Percentiles rank a stretch among this genome's conserved stretches.
Conservation (phyloP, 1,140 invertebrate genomes). For the Aphelenchoides fujianensis region DNA sequence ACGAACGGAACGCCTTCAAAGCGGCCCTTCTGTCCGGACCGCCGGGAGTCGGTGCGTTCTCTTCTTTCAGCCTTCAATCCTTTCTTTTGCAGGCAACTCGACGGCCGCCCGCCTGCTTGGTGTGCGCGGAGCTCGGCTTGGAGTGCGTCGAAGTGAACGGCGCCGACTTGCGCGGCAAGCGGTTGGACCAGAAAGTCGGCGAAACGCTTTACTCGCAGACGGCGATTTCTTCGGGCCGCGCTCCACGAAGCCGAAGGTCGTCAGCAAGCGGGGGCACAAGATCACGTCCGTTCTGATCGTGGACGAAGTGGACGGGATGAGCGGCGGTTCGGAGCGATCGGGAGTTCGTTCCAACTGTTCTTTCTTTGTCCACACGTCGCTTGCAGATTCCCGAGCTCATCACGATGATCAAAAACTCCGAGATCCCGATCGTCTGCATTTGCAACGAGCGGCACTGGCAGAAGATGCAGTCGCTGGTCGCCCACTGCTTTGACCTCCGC, state of each 20-base stretch:
- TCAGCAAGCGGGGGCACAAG: neutral
- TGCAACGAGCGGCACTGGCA: slow-evolving; percentile 92
- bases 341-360: slow-evolving; percentile 72
- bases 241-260: neutral
- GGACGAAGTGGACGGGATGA: slow-evolving; percentile 99
- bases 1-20: slow-evolving; percentile 69
- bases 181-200: slow-evolving; percentile 77
- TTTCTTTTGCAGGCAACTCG: too few species aligned
- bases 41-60: slow-evolving; percentile 74
- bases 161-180: slow-evolving; percentile 84
- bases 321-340: slow-evolving; percentile 95
- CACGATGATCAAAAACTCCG: slow-evolving; percentile 80
- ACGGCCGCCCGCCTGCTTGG: slow-evolving; percentile 73
- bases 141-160: slow-evolving; percentile 63
- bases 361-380: too few species aligned
- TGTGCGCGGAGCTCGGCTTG: slow-evolving; percentile 83
- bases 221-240: neutral
- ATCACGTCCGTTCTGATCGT: slow-evolving; percentile 83
- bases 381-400: slow-evolving; percentile 74
- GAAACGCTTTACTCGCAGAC: slow-evolving; percentile 69
- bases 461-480: slow-evolving; percentile 87
- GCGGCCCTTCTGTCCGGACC: slow-evolving; percentile 89
- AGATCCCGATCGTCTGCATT: slow-evolving; percentile 93
- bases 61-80: too few species aligned
- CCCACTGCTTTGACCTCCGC: slow-evolving; percentile 89